Evolutionary conservation across 2,888 invertebrate species (phyloP).

Genomic region (Cacoxenus indagator): DNA sequence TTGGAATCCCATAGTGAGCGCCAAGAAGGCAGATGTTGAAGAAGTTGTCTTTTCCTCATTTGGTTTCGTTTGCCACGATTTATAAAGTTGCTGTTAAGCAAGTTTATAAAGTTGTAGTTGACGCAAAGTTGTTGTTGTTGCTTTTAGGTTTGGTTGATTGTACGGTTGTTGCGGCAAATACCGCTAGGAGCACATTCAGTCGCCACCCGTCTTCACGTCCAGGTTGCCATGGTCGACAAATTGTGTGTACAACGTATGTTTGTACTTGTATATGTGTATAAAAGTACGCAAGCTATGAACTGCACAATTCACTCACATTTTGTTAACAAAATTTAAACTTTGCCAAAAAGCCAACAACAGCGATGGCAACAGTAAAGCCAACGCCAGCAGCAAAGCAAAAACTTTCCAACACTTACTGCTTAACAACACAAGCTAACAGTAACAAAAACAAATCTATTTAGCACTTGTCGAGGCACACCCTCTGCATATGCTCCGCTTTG

Average conservation of each 20-base stretch:
- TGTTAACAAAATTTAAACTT: conserved; percentile 60
- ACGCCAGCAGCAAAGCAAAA: conserved; percentile 42
- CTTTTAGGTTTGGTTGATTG: conserved; percentile 23
- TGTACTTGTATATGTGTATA: conserved; percentile 19
- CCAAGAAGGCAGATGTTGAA: too few species aligned
- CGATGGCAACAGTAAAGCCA: conserved; percentile 35
- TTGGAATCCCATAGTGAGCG: too few species aligned
- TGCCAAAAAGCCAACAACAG: conserved; percentile 59
- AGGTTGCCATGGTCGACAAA: conserved; percentile 60
- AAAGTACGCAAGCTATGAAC: conserved; percentile 35
- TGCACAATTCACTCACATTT: conserved; percentile 60
- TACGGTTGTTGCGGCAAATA: not conserved
- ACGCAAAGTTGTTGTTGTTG: conserved; percentile 33
- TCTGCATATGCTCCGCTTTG: not conserved
- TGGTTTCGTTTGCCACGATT: too few species aligned
- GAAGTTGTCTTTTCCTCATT: too few species aligned
- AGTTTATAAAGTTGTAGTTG: conserved; percentile 56
- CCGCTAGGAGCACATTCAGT: not conserved
- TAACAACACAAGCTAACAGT: conserved; percentile 47
- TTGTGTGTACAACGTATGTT: conserved; percentile 44
- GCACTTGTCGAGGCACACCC: conserved; percentile 39
- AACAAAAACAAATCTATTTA: conserved; percentile 56
- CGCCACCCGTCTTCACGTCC: not conserved
- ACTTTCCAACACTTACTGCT: conserved; percentile 46
- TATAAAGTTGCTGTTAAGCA: conserved; percentile 47